Percentiles rank a stretch among this genome's conserved stretches.
phyloP scores from a whole-genome alignment of 2,797 vertebrate genomes.

The Gila robusta region DNA sequence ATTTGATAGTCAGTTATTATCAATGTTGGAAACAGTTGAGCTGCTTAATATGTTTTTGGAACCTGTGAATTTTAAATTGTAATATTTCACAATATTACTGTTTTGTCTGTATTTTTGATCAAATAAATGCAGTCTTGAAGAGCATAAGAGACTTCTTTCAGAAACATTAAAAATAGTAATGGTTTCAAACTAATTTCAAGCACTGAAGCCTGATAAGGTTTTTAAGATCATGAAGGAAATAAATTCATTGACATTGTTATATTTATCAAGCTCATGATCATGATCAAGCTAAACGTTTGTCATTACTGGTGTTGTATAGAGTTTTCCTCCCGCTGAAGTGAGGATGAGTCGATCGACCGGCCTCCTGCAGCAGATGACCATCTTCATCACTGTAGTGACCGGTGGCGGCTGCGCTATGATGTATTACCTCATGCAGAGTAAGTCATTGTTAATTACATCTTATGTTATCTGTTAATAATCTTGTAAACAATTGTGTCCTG shows the following conservation, averaged over 20 bases:
- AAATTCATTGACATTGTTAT: neutral
- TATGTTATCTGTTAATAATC: neutral
- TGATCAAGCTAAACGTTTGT: neutral
- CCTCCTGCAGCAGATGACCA: slow-evolving; percentile 77
- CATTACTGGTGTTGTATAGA: neutral
- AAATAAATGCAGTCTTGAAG: too few relatives aligned
- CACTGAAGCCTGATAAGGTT: neutral
- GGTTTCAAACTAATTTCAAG: neutral
- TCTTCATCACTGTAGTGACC: slow-evolving; percentile 79
- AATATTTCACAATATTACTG: too few relatives aligned
- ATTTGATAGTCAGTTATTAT: too few relatives aligned
- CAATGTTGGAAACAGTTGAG: too few relatives aligned
- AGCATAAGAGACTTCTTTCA: too few relatives aligned
- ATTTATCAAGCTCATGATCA: neutral
- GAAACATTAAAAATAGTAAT: too few relatives aligned
- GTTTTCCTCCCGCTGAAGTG: neutral
- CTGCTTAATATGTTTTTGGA: too few relatives aligned
- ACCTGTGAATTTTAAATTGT: too few relatives aligned
- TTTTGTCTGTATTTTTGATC: too few relatives aligned
- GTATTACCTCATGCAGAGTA: slow-evolving; percentile 87
- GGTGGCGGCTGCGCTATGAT: slow-evolving; percentile 73
- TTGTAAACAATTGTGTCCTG: neutral
- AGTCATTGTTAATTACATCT: slow-evolving; percentile 62
- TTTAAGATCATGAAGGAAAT: neutral
- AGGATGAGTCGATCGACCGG: slow-evolving; percentile 73